Conservation (phyloP, 2,888 invertebrate genomes). For the Lasioglossum zephyrum region DNA sequence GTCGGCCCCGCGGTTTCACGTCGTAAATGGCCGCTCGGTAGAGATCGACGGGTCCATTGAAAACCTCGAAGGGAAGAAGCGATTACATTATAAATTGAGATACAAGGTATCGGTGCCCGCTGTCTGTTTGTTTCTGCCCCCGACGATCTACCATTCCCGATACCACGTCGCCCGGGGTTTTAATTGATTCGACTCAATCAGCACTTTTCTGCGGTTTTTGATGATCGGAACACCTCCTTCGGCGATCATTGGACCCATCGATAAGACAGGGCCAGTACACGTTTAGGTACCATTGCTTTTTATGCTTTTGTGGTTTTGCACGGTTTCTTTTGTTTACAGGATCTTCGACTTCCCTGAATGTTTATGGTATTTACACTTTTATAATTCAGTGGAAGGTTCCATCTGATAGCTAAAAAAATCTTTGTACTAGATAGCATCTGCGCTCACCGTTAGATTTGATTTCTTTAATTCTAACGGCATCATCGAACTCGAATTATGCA, state of each 20-base stretch:
- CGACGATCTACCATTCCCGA: neutral
- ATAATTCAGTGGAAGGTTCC: neutral
- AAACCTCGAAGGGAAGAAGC: slow-evolving; percentile 35
- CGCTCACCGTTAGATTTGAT: neutral
- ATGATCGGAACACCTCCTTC: neutral
- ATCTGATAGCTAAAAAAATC: neutral
- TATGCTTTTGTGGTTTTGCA: neutral
- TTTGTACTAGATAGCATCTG: neutral
- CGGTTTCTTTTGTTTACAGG: neutral
- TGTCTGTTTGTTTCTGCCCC: slow-evolving; percentile 34
- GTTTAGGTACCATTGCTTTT: neutral
- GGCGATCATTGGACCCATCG: neutral
- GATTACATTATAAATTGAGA: slow-evolving; percentile 51
- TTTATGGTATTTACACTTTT: neutral
- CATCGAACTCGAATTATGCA: neutral
- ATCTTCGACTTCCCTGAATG: neutral
- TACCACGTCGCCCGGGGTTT: slow-evolving; percentile 14
- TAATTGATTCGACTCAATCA: slow-evolving; percentile 45
- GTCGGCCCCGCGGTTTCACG: slow-evolving; percentile 52
- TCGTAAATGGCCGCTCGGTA: slow-evolving; percentile 52
- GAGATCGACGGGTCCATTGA: slow-evolving; percentile 59
- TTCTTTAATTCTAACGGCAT: neutral
- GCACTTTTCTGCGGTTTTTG: slow-evolving; percentile 22
- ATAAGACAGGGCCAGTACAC: neutral
- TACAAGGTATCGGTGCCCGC: slow-evolving; percentile 38